Base-by-base conservation (phyloP, 2,113 vertebrate species). In the Strix uralensis region DNA sequence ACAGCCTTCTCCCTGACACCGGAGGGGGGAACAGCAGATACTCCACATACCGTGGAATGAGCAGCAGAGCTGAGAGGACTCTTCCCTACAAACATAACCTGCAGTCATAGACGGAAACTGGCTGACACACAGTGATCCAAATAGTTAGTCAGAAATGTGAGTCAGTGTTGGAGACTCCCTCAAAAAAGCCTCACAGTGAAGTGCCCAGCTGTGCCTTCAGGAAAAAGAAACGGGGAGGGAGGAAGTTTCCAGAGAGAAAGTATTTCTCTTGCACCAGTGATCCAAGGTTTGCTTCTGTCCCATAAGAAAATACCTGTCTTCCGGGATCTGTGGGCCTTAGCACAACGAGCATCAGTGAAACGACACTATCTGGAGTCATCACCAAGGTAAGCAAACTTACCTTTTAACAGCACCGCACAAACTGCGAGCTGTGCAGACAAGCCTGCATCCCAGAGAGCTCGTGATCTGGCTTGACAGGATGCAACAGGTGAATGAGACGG, bases 131-230 rank as follows among this genome's bases (percentile, higher is more conserved):
- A 90, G n/a, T 2, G 34, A 95, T 81, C 89, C 91, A 81, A 91
- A 72, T 0, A 2, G 74, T 97, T 97, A 96, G 89, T 97, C 95
- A 96, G 78, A 82, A 91, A 88, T 0, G 0, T 97, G 95, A 96
- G 81, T 96, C 95, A 97, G 92, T 75, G 75, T 8, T 79, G 36
- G 73, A 87, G 74, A 85, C 81, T 94, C 92, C 91, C 74, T 90
- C 71, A 81, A 67, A 90, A 87, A 87, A 77, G 47, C 58, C 62
- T 90, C 42, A 36, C 58, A 87, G 38, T 36, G 62, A 94, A 88
- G 36, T n/a, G 51, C 73, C 62, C 13, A 51, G 55, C 29, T 42
- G 62, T 72, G 54, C 86, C 55, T 81, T 84, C 10, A 67, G 78
- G 44, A 91, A 75, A 95, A 81, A 70, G 27, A 66, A 73, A 83